Conservation (phyloP, 2,113 vertebrate species). For the Talpa occidentalis region DNA sequence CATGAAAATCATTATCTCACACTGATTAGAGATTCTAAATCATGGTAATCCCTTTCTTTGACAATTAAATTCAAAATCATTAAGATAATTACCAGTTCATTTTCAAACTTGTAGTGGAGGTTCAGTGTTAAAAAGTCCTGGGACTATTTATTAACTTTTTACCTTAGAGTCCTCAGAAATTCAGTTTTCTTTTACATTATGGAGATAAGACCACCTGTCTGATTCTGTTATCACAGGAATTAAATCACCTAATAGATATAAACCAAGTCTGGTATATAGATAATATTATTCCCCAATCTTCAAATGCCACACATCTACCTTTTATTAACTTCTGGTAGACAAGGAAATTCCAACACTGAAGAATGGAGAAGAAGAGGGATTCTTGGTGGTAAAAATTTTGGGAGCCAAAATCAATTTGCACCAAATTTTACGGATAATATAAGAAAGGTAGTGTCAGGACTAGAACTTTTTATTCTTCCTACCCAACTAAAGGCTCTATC, state of each 20-base stretch:
- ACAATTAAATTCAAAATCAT: not conserved
- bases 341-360: not conserved
- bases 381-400: not conserved
- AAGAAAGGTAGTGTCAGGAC: not conserved
- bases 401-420: not conserved
- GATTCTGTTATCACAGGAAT: not conserved
- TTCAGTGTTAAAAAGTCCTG: not conserved
- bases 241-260: not conserved
- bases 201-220: not conserved
- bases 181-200: not conserved
- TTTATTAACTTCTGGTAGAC: not conserved
- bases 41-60: not conserved
- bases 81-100: not conserved
- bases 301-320: not conserved
- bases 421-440: not conserved
- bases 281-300: not conserved
- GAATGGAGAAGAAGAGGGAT: not conserved
- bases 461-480: not conserved
- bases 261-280: not conserved
- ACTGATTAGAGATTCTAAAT: slow-evolving; percentile 22
- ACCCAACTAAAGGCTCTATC: not conserved
- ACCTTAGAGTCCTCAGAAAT: not conserved
- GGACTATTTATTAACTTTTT: not conserved
- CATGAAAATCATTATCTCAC: not conserved
- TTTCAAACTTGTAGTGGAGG: not conserved